Evolutionary conservation across 2,797 vertebrate genomes (phyloP).

Genomic region (Sebastolobus altivelis): DNA sequence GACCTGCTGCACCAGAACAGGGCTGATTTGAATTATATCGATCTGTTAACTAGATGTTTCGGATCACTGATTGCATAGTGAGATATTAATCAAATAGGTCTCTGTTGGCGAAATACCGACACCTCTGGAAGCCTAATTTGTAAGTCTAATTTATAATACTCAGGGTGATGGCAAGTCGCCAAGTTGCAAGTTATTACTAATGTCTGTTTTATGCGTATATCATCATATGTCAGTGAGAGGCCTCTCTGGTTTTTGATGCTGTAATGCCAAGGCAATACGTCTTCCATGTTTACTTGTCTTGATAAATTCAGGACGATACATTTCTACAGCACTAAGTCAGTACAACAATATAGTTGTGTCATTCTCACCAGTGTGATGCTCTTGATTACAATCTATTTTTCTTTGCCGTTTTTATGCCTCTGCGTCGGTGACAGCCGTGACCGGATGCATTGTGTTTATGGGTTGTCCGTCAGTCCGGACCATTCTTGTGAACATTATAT

Average conservation of each 20-base stretch:
- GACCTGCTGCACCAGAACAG: neutral
- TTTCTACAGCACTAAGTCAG: neutral
- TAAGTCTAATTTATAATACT: neutral
- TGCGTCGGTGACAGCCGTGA: no score
- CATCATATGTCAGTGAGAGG: neutral
- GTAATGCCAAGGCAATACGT: neutral
- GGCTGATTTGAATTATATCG: conserved; percentile 25
- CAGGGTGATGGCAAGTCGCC: neutral
- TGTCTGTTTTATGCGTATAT: neutral
- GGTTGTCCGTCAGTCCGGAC: no score
- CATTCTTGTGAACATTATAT: no score
- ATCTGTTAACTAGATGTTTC: conserved; percentile 23
- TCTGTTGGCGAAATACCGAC: neutral
- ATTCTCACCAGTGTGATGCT: neutral
- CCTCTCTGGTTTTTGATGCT: neutral
- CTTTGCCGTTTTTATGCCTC: neutral
- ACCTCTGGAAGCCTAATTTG: neutral
- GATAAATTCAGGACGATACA: neutral
- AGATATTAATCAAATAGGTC: conserved; percentile 12
- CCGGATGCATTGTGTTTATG: no score
- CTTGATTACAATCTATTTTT: neutral
- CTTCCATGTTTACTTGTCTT: neutral
- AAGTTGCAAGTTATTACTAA: neutral
- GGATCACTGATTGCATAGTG: conserved; percentile 19
- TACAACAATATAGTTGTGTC: neutral